A percentile compares a stretch with the other conserved stretches of the same genome.
These are phyloP conservation scores for Drosophila tsacasi DNA, from an alignment of 1,140 invertebrate genomes.

Conservation along the genomic window DNA sequence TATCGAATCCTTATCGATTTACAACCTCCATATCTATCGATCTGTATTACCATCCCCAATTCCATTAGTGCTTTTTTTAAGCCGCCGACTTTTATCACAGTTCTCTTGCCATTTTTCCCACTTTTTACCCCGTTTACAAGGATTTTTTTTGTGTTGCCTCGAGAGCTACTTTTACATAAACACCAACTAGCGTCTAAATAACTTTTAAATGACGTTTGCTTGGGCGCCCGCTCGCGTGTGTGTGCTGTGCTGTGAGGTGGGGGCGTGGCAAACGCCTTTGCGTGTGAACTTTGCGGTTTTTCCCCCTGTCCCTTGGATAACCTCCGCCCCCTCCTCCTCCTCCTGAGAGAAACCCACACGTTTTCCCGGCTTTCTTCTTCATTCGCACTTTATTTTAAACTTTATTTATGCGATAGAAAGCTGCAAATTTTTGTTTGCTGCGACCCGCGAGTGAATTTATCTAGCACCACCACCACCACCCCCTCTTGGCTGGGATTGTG, in stretches of 20 bases:
- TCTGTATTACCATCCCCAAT: background rate
- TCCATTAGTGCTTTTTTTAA: background rate
- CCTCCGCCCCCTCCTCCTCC: background rate
- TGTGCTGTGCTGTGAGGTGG: background rate
- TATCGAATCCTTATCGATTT: background rate
- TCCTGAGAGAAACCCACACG: background rate
- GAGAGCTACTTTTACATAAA: slow-evolving; percentile 78
- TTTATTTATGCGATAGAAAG: slow-evolving; percentile 81
- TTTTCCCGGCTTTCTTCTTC: slow-evolving; percentile 32
- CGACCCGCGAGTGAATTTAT: slow-evolving; percentile 70
- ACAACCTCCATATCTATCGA: background rate
- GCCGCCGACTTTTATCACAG: background rate
- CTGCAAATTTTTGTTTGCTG: slow-evolving; percentile 77
- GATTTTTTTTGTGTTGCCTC: slow-evolving; percentile 31
- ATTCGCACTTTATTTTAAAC: slow-evolving; percentile 80
- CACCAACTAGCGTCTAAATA: slow-evolving; percentile 81
- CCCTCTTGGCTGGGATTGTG: background rate
- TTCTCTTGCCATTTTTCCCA: slow-evolving; percentile 1
- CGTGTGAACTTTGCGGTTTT: slow-evolving; percentile 68
- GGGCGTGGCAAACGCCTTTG: slow-evolving; percentile 66
- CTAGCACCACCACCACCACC: background rate
- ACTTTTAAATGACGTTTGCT: slow-evolving; percentile 83
- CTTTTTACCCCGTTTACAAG: background rate
- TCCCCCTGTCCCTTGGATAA: slow-evolving; percentile 2
- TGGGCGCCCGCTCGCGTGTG: slow-evolving; percentile 2